These are phyloP conservation scores for Arrhamphus sclerolepis DNA, from an alignment of 2,797 vertebrate species.

Conservation along the genomic window DNA sequence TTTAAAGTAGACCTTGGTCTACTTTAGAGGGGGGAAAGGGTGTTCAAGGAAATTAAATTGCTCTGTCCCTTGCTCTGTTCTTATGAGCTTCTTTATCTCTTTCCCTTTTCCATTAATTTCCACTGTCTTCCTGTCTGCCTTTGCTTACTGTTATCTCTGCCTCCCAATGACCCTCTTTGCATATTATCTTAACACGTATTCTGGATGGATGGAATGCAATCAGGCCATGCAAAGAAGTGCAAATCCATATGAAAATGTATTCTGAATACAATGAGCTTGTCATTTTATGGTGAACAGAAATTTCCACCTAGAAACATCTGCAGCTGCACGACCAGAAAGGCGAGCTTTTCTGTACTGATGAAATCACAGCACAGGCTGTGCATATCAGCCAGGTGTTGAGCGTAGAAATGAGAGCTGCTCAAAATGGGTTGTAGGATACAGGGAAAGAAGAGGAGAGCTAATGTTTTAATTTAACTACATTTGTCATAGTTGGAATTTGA, in stretches of 20 bases:
- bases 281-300: conserved; percentile 20
- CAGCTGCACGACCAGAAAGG: conserved; percentile 10
- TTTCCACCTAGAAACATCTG: conserved; percentile 11
- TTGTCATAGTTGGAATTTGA: no score
- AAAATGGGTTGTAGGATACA: neutral
- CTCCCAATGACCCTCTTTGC: conserved; percentile 3
- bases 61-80: conserved; percentile 6
- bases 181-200: conserved; percentile 3
- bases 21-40: neutral
- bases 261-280: conserved; percentile 5
- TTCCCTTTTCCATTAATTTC: neutral
- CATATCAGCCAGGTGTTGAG: neutral
- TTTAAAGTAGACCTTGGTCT: conserved; percentile 44
- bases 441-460: neutral
- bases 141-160: neutral
- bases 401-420: no score
- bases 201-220: conserved; percentile 10
- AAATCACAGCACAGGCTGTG: conserved; percentile 2
- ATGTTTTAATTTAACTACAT: no score
- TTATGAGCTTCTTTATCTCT: conserved; percentile 14
- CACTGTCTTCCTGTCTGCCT: neutral
- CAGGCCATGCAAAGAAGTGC: conserved; percentile 9
- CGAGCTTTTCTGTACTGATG: conserved; percentile 10
- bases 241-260: conserved; percentile 25
- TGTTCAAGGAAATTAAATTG: conserved; percentile 39